These are phyloP conservation scores for Sphaerodactylus townsendi DNA, from an alignment of 2,113 vertebrate genomes.

Conservation along the genomic window DNA sequence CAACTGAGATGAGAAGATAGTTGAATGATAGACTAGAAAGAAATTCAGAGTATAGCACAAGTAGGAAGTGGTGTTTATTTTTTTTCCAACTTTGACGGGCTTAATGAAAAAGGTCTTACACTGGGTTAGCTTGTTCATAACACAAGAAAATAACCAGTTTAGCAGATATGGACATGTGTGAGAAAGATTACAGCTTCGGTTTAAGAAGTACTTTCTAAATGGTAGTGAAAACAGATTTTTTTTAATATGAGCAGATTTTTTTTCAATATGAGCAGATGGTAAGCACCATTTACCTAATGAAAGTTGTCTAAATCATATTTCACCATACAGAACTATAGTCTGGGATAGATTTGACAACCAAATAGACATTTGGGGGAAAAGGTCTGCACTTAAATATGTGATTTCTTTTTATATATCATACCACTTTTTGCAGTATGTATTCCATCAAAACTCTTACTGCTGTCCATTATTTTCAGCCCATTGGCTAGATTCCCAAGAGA, in stretches of 20 bases:
- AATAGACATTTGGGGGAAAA: neutral
- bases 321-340: neutral
- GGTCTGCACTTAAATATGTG: neutral
- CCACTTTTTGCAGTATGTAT: constrained; percentile 3
- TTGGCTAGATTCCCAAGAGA: neutral
- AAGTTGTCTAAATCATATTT: neutral
- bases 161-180: neutral
- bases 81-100: neutral
- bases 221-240: neutral
- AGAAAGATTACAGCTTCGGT: neutral
- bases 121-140: neutral
- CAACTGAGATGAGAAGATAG: no score
- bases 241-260: neutral
- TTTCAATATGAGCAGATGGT: neutral
- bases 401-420: neutral
- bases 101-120: no score
- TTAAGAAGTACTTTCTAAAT: neutral
- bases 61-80: neutral
- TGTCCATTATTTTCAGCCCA: constrained; percentile 15
- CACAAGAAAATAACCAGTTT: neutral
- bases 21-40: no score
- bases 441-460: constrained; percentile 4
- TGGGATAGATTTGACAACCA: neutral
- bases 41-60: neutral
- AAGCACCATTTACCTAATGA: no score